A percentile compares a stretch with the other conserved stretches of the same genome.
phyloP scores from a whole-genome alignment of 2,888 invertebrate genomes.

The Conistra vaccinii region DNA sequence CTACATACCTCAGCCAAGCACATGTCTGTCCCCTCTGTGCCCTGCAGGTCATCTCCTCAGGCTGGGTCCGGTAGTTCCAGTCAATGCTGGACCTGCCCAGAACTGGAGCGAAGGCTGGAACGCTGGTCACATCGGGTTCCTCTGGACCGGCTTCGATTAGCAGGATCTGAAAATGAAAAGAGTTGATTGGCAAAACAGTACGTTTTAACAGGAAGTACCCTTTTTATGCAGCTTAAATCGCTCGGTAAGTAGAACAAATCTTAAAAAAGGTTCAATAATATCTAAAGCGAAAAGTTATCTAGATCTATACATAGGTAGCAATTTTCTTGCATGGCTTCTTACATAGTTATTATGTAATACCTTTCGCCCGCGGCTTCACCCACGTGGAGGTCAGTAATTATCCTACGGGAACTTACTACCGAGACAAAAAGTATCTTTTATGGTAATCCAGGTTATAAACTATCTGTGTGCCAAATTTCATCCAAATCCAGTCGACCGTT shows the following conservation, averaged over 20 bases:
- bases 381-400: too few relatives aligned
- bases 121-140: conserved; percentile 92
- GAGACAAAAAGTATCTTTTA: too few relatives aligned
- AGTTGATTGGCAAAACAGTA: neutral
- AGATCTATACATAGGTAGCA: neutral
- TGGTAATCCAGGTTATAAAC: too few relatives aligned
- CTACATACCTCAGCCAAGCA: conserved; percentile 88
- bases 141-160: conserved; percentile 93
- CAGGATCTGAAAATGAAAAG: conserved; percentile 86
- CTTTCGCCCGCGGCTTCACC: too few relatives aligned
- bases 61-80: conserved; percentile 93
- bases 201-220: too few relatives aligned
- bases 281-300: neutral
- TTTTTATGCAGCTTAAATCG: neutral
- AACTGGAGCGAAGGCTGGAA: conserved; percentile 92
- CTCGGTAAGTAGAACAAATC: neutral
- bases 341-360: too few relatives aligned
- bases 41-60: conserved; percentile 91
- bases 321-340: neutral
- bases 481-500: too few relatives aligned
- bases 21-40: conserved; percentile 91
- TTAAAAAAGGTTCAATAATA: too few relatives aligned
- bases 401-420: too few relatives aligned
- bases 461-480: too few relatives aligned
- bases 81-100: conserved; percentile 92